Base-by-base conservation (phyloP, 2,113 vertebrate genomes). In the Hemichromis elongatus region DNA sequence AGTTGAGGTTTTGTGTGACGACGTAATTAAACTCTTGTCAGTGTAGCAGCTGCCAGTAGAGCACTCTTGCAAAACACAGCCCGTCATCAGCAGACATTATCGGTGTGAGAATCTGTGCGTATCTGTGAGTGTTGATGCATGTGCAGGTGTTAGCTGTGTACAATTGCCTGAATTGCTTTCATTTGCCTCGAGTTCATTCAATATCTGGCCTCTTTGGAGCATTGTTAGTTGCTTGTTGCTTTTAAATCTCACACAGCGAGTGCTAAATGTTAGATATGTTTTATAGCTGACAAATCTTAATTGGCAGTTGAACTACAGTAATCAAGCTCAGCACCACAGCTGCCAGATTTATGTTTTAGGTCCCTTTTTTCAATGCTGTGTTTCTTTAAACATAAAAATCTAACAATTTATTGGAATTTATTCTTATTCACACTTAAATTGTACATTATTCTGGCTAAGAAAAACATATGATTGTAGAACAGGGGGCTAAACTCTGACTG, bases 11-110 rank as follows among this genome's bases (percentile, higher is more conserved):
- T 19, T 80, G 78, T 68, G 19, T 81, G 53, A 79, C 16, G 13
- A 57, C 37, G 78, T 81, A 68, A 83, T 80, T 75, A 68, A 84
- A 56, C 13, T 54, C 28, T 33, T 86, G 77, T 63, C 50, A 59
- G 85, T 73, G 45, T 54, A 84, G 68, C 84, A 90, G 88, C 90
- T 91, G 90, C 86, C 77, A 77, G 83, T 53, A 9, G 81, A 86
- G 63, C 83, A 75, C 90, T 87, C 83, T 82, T 90, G 59, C 77
- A 86, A 81, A 91, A 85, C 88, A 85, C 61, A 85, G 68, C 80
- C 79, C 84, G 59, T 87, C 83, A 87, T 93, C 85, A 80, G 88
- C 83, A 83, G 54, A 80, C 56, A 86, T 90, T 78, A 80, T 88
- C 66, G 84, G 63, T 53, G 81, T 77, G 66, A 53, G 59, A 26